Evolutionary conservation across 2,113 vertebrate species (phyloP).

Genomic region (Rutilus rutilus): DNA sequence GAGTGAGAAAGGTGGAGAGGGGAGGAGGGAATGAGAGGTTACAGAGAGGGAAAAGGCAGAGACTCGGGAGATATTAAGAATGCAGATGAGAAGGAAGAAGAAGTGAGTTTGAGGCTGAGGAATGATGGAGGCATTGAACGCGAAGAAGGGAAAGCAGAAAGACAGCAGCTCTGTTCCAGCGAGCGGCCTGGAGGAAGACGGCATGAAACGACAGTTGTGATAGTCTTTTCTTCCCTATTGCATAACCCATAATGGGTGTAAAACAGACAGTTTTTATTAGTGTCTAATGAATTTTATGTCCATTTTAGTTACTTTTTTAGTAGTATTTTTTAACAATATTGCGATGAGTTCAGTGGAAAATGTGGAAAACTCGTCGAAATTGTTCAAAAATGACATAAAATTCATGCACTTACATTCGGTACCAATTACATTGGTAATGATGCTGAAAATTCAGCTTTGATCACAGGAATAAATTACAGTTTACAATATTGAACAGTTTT

Average conservation of each 20-base stretch:
- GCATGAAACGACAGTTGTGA: no score
- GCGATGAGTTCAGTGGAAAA: background rate
- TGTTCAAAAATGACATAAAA: background rate
- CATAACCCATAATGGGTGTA: no score
- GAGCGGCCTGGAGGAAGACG: background rate
- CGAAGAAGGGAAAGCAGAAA: conserved; percentile 47
- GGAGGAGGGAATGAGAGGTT: background rate
- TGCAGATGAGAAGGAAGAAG: conserved; percentile 44
- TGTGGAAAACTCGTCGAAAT: background rate
- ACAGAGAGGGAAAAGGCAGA: background rate
- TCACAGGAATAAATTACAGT: background rate
- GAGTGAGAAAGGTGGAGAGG: conserved; percentile 42
- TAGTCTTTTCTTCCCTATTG: no score
- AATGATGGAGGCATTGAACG: conserved; percentile 43
- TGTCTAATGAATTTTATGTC: no score
- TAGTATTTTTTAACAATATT: background rate
- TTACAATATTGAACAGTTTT: background rate
- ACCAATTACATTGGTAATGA: background rate
- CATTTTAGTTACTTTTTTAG: no score
- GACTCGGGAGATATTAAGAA: background rate
- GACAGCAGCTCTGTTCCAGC: background rate
- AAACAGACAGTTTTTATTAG: no score
- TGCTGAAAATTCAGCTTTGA: background rate
- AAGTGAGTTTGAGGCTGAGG: conserved; percentile 30
- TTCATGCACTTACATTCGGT: background rate